Conservation (phyloP, 2,888 invertebrate species). For the Alitta virens region DNA sequence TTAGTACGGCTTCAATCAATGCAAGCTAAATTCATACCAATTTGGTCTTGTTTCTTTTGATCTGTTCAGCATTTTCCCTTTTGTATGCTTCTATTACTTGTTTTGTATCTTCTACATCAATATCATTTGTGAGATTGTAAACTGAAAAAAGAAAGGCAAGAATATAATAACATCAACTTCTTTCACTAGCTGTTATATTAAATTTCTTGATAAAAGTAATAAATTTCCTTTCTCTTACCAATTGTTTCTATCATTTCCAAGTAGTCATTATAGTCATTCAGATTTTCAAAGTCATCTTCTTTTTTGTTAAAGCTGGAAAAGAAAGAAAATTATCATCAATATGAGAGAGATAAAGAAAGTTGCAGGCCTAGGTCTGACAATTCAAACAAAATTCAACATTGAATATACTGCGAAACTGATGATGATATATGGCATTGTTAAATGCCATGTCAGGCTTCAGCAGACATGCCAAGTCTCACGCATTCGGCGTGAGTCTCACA, state of each 20-base stretch:
- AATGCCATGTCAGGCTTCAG: too few relatives aligned
- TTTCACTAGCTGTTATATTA: not conserved
- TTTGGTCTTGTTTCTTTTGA: slow-evolving; percentile 60
- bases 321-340: not conserved
- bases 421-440: too few relatives aligned
- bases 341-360: not conserved
- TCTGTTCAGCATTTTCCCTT: slow-evolving; percentile 71
- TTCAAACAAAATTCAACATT: too few relatives aligned
- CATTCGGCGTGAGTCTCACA: too few relatives aligned
- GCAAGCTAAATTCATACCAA: slow-evolving; percentile 33
- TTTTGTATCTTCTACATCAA: slow-evolving; percentile 84
- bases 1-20: too few relatives aligned
- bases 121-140: slow-evolving; percentile 84
- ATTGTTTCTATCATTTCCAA: slow-evolving; percentile 91
- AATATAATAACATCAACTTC: not conserved
- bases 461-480: too few relatives aligned
- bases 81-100: slow-evolving; percentile 60
- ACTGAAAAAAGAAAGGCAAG: slow-evolving; percentile 61
- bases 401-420: too few relatives aligned
- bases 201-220: not conserved
- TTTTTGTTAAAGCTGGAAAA: slow-evolving; percentile 80
- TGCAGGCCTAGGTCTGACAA: not conserved
- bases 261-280: slow-evolving; percentile 91
- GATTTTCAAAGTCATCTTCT: slow-evolving; percentile 83
- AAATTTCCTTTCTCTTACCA: too few relatives aligned